phyloP scores from a whole-genome alignment of 2,113 vertebrate species.

The Oryzias curvinotus region DNA sequence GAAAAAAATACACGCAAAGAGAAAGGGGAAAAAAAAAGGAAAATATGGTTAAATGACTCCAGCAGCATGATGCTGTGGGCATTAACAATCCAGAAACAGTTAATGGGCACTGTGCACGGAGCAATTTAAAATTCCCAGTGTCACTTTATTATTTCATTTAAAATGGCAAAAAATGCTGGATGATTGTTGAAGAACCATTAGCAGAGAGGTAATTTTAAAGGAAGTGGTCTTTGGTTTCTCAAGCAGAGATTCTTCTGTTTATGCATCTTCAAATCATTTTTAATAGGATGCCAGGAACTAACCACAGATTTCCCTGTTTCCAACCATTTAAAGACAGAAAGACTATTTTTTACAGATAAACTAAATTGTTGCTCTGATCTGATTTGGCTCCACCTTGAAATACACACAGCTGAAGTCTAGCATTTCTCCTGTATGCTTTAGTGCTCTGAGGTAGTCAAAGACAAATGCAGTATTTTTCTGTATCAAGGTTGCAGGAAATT shows the following conservation, averaged over 20 bases:
- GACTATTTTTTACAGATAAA: too few species aligned
- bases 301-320: too few species aligned
- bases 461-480: too few species aligned
- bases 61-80: constrained; percentile 26
- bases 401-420: too few species aligned
- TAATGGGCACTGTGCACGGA: constrained; percentile 9
- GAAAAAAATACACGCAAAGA: constrained; percentile 5
- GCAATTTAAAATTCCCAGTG: constrained; percentile 17
- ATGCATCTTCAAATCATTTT: constrained; percentile 3
- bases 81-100: constrained; percentile 14
- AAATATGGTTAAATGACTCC: constrained; percentile 26
- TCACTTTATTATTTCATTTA: constrained; percentile 16
- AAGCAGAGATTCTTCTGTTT: constrained; percentile 9
- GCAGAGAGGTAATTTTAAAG: constrained; percentile 7
- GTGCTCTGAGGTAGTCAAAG: too few species aligned
- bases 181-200: constrained; percentile 21
- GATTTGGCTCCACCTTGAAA: too few species aligned
- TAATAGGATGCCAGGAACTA: neutral
- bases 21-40: neutral
- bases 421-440: too few species aligned
- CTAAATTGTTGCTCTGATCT: too few species aligned
- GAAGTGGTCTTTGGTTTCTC: constrained; percentile 11
- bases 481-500: too few species aligned
- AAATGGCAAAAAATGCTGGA: constrained; percentile 20
- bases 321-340: too few species aligned